Conservation (phyloP, 2,113 vertebrate genomes). For the Notarius quadriscutis region DNA sequence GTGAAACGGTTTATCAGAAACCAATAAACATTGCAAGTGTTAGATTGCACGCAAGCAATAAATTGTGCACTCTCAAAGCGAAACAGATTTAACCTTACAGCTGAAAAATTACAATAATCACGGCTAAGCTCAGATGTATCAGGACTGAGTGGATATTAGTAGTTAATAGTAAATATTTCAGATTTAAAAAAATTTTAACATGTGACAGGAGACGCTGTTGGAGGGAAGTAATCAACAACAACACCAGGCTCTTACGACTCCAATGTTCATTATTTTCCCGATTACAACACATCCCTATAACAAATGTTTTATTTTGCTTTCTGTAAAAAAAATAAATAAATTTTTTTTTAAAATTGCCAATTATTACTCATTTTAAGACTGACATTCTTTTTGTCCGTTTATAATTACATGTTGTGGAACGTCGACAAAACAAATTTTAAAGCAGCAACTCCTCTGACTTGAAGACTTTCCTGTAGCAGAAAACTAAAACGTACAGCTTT, state of each 20-base stretch:
- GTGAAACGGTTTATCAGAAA: constrained; percentile 35
- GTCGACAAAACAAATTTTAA: no score
- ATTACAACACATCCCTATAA: neutral
- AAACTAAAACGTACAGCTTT: no score
- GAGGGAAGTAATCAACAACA: neutral
- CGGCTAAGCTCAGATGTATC: neutral
- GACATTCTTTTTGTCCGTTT: neutral
- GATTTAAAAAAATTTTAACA: neutral
- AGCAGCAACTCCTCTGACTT: no score
- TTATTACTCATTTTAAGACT: neutral
- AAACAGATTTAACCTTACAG: neutral
- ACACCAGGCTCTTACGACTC: no score
- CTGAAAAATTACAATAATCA: neutral
- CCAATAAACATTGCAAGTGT: neutral
- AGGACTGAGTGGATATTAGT: neutral
- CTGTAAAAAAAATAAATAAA: neutral
- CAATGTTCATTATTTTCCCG: no score
- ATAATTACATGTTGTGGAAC: neutral
- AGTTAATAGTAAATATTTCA: neutral
- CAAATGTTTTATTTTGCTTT: neutral
- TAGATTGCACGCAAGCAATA: constrained; percentile 14
- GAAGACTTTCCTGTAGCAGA: no score
- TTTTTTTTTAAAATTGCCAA: no score
- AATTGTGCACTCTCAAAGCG: neutral
- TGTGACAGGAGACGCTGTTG: neutral